Evolutionary conservation across 2,888 invertebrate species (phyloP), one percentile per base, ranked within the genome.

Genomic region (Sericinus montela): DNA sequence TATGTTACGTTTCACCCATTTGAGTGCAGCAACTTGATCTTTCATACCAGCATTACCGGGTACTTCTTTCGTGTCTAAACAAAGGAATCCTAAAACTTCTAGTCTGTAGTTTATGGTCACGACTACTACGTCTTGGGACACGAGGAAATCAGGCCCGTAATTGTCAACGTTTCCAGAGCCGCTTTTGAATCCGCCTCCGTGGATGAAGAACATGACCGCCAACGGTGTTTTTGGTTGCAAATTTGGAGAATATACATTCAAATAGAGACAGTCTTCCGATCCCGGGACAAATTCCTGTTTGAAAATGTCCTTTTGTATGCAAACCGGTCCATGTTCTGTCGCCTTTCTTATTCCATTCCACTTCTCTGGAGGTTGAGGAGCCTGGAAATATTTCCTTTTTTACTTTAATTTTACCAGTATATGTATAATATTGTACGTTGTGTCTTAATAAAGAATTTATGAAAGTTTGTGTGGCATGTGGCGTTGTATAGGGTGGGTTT

Each of bases 81-180:
- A 70, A 3, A 80, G 63, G 43, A 77, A 80, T 10, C 79, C 80
- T 0, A 80, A 48, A 0, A 57, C 65, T 51, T 72, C 79, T 0
- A 80, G 54, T 48, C 80, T 65, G 48, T 78, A 80, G 55, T 80
- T 80, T n/a, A 78, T 54, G 0, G 80, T 79, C 0, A 80, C 75
- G 1, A 80, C 34, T 2, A 81, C 53, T 0, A 80, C 67, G 8
- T 57, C 65, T 41, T 73, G 56, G n/a, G 63, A 55, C 1, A 80
- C 52, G 1, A 81, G 59, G 38, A 72, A 75, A 42, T 79, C 73
- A 2, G 80, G 79, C 2, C 72, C 75, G 28, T 68, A 72, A 1
- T 50, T 7, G n/a, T 64, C 58, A 5, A 65, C 69, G 36, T 78
- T 61, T 14, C 79, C 79, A 3, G 72, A 69, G 1, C 77, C 79